phyloP scores from a whole-genome alignment of 2,113 vertebrate genomes.

The Grallaria varia region DNA sequence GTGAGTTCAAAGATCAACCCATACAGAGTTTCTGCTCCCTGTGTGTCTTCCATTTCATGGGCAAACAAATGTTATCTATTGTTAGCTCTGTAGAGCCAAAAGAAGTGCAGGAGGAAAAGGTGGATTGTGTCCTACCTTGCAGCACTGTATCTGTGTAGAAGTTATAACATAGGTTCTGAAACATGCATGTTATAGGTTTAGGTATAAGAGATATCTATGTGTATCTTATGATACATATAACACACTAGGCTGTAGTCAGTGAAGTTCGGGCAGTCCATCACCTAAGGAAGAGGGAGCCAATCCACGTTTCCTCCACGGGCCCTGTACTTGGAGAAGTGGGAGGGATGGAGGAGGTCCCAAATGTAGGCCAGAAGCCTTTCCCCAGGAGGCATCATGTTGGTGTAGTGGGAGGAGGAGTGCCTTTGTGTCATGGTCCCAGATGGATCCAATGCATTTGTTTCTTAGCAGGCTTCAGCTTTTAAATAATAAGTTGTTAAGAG shows the following conservation, averaged over 20 bases:
- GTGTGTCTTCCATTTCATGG: neutral
- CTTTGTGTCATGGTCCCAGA: neutral
- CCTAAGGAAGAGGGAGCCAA: neutral
- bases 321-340: fast-evolving
- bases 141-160: neutral
- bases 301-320: fast-evolving
- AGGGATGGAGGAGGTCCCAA: neutral
- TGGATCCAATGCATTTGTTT: neutral
- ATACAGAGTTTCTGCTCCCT: slow-evolving; percentile 18
- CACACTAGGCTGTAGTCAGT: neutral
- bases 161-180: neutral
- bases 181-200: neutral
- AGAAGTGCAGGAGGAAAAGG: neutral
- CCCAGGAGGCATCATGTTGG: fast-evolving
- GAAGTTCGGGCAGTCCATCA: neutral
- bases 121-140: neutral
- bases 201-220: neutral
- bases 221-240: neutral
- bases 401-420: neutral
- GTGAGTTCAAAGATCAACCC: slow-evolving; percentile 11
- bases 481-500: neutral
- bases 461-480: neutral
- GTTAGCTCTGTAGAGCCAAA: slow-evolving; percentile 9
- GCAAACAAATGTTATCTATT: slow-evolving; percentile 38
- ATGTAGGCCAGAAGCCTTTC: neutral